Conservation (phyloP, 2,888 invertebrate genomes). For the Drymonia ruficornis region DNA sequence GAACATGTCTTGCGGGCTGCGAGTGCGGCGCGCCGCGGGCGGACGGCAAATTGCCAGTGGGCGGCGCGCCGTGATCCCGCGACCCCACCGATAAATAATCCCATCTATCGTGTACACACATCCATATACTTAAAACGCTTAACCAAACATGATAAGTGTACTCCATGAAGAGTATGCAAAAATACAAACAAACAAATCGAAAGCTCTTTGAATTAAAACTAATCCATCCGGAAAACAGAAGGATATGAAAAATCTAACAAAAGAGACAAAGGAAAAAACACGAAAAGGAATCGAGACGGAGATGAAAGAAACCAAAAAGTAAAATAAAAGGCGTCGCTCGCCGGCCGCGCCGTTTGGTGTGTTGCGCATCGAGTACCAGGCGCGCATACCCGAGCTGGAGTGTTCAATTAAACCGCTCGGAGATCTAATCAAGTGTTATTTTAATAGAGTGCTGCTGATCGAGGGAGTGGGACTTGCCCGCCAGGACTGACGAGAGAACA, state of each 20-base stretch:
- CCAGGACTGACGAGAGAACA: slow-evolving; percentile 41
- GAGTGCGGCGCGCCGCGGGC: slow-evolving; percentile 62
- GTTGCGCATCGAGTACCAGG: slow-evolving; percentile 59
- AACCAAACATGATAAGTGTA: neutral
- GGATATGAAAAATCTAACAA: slow-evolving; percentile 76
- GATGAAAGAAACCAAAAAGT: slow-evolving; percentile 61
- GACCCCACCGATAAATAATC: slow-evolving; percentile 75
- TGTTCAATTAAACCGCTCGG: slow-evolving; percentile 72
- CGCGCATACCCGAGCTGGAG: slow-evolving; percentile 64
- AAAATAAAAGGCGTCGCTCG: slow-evolving; percentile 46
- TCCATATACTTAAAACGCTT: slow-evolving; percentile 17
- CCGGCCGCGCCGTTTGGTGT: slow-evolving; percentile 42
- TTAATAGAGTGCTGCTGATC: slow-evolving; percentile 70
- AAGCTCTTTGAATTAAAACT: slow-evolving; percentile 60
- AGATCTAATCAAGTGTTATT: slow-evolving; percentile 79
- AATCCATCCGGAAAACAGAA: slow-evolving; percentile 76
- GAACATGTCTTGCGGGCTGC: slow-evolving; percentile 64
- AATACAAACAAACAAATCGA: neutral
- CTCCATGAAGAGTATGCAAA: neutral
- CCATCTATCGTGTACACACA: slow-evolving; percentile 56
- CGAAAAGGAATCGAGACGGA: slow-evolving; percentile 64
- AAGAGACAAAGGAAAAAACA: slow-evolving; percentile 67
- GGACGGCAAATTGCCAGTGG: slow-evolving; percentile 76
- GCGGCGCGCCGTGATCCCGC: slow-evolving; percentile 74
- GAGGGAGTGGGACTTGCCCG: slow-evolving; percentile 39